phyloP scores from a whole-genome alignment of 2,113 vertebrate species.

The Ceuthmochares aereus region DNA sequence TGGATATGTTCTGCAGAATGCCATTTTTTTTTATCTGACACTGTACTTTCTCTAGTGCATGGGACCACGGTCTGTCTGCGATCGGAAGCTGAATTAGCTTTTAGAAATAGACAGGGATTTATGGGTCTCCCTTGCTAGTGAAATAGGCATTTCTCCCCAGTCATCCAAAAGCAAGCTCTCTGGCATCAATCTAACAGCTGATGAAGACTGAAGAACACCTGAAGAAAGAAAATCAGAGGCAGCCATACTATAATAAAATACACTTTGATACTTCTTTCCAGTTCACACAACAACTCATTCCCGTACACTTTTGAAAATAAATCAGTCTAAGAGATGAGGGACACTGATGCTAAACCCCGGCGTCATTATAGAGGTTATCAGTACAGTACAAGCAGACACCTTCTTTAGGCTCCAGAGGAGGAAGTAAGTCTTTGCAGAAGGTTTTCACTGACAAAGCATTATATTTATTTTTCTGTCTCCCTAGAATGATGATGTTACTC shows the following conservation, averaged over 20 bases:
- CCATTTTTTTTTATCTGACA: neutral
- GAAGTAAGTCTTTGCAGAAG: neutral
- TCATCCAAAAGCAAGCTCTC: neutral
- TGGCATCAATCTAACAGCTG: neutral
- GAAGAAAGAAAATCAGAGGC: neutral
- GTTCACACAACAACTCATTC: neutral
- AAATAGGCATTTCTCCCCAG: neutral
- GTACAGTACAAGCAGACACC: neutral
- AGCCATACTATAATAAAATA: neutral
- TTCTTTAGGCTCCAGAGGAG: neutral
- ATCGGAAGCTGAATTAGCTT: neutral
- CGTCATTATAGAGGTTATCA: neutral
- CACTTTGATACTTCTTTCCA: neutral
- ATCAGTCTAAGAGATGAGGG: neutral
- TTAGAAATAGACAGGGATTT: neutral
- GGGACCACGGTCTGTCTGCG: neutral
- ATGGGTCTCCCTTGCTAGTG: neutral
- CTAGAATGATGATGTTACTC: neutral
- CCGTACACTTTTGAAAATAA: neutral
- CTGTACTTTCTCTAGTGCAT: neutral
- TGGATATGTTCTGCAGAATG: neutral
- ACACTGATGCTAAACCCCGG: neutral
- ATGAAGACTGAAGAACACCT: neutral
- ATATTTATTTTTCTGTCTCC: neutral
- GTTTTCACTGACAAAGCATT: neutral